phyloP scores from a whole-genome alignment of 92 coral and sea anemone genomes.

The Pocillopora meandrina region DNA sequence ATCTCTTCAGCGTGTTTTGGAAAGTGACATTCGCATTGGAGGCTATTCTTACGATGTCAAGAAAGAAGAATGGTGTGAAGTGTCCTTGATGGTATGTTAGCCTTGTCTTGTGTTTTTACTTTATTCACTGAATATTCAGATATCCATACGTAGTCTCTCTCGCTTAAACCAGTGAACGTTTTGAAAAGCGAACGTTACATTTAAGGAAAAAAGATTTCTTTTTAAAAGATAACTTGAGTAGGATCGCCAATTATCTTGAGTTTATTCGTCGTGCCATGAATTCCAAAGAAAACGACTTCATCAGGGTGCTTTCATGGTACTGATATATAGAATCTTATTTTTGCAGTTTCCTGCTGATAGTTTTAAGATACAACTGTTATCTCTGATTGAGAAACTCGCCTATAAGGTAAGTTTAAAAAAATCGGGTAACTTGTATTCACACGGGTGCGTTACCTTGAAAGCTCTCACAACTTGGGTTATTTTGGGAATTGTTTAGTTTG shows the following conservation, averaged over 20 bases:
- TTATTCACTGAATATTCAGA: no score
- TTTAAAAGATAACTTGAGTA: no score
- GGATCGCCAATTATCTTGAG: no score
- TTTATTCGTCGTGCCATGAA: no score
- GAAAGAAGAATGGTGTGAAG: constrained; percentile 90
- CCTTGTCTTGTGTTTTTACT: background rate
- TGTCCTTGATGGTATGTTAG: constrained; percentile 68
- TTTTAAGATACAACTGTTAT: constrained; percentile 79
- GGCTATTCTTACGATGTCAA: constrained; percentile 76
- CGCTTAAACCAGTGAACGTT: no score
- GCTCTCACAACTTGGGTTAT: background rate
- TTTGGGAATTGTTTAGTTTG: no score
- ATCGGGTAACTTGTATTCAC: background rate
- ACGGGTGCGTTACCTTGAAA: background rate
- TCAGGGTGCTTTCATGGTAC: background rate
- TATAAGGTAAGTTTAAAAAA: constrained; percentile 62
- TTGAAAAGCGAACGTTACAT: no score
- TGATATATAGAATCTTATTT: background rate
- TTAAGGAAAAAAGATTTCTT: no score
- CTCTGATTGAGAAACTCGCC: constrained; percentile 83
- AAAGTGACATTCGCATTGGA: constrained; percentile 64
- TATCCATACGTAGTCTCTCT: no score
- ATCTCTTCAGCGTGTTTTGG: constrained; percentile 67
- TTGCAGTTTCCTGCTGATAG: constrained; percentile 84
- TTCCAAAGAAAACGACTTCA: background rate